These are phyloP conservation scores for Choreutis nemorana DNA, from an alignment of 2,888 invertebrate genomes.

Conservation along the genomic window DNA sequence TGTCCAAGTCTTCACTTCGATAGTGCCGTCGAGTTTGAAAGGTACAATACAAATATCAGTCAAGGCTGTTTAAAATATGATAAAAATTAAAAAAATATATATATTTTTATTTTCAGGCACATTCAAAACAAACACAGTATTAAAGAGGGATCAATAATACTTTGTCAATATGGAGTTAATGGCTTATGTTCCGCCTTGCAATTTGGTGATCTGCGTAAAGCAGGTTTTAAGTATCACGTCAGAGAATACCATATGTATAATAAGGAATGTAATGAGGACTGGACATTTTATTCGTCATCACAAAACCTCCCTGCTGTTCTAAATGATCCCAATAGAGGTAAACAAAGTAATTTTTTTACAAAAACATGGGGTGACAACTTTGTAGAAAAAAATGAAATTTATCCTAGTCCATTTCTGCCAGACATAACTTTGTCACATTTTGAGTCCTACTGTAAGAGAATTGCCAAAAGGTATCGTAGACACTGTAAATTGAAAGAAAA, in stretches of 20 bases:
- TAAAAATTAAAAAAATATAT: constrained; percentile 6
- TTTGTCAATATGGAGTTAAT: constrained; percentile 89
- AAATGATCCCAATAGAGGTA: constrained; percentile 93
- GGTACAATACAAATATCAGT: constrained; percentile 40
- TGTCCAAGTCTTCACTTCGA: constrained; percentile 68
- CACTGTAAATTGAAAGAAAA: constrained; percentile 66
- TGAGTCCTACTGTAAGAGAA: constrained; percentile 84
- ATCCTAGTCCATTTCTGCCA: constrained; percentile 81
- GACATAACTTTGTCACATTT: constrained; percentile 86
- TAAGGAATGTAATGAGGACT: constrained; percentile 59
- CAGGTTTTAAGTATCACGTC: constrained; percentile 88
- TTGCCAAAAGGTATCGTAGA: constrained; percentile 71
- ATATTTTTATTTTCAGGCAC: constrained; percentile 66
- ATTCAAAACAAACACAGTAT: constrained; percentile 82
- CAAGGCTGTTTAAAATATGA: not conserved
- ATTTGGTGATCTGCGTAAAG: constrained; percentile 87
- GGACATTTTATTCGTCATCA: constrained; percentile 90
- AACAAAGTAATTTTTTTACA: constrained; percentile 92
- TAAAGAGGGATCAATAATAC: constrained; percentile 84
- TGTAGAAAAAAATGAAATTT: constrained; percentile 81
- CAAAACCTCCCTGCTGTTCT: constrained; percentile 96
- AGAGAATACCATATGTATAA: constrained; percentile 68
- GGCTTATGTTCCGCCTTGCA: constrained; percentile 86
- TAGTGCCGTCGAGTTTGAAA: constrained; percentile 67
- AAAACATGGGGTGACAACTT: constrained; percentile 98